Conservation (phyloP, 2,888 invertebrate species). For the Macrophya alboannulata region DNA sequence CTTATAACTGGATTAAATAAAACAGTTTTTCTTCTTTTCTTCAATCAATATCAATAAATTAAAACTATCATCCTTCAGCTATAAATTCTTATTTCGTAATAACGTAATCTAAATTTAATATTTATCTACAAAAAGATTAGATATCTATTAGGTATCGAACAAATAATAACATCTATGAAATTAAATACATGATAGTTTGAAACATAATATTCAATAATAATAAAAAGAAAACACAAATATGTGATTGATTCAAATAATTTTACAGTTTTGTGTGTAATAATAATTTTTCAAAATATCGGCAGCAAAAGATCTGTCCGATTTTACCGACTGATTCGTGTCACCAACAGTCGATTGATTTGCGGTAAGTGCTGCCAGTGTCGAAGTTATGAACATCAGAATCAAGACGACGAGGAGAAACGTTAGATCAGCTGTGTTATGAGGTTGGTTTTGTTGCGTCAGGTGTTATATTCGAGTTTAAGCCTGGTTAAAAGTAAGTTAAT, state of each 20-base stretch:
- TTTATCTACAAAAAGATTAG: not conserved
- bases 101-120: not conserved
- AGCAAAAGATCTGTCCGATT: not conserved
- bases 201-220: not conserved
- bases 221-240: not conserved
- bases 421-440: constrained; percentile 58
- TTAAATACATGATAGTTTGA: not conserved
- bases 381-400: not conserved
- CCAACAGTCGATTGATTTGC: not conserved
- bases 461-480: constrained; percentile 41
- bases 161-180: not conserved
- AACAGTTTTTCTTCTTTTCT: not conserved
- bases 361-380: not conserved
- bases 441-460: constrained; percentile 55
- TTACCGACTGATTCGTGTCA: not conserved
- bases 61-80: not conserved
- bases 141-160: not conserved
- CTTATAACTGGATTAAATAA: constrained; percentile 18
- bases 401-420: constrained; percentile 51
- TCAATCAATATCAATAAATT: not conserved
- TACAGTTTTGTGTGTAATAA: not conserved
- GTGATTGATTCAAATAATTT: not conserved
- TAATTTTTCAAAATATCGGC: not conserved
- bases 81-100: not conserved
- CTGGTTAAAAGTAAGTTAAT: not conserved